phyloP scores from a whole-genome alignment of 2,797 vertebrate species.

The Buphagus erythrorhynchus region DNA sequence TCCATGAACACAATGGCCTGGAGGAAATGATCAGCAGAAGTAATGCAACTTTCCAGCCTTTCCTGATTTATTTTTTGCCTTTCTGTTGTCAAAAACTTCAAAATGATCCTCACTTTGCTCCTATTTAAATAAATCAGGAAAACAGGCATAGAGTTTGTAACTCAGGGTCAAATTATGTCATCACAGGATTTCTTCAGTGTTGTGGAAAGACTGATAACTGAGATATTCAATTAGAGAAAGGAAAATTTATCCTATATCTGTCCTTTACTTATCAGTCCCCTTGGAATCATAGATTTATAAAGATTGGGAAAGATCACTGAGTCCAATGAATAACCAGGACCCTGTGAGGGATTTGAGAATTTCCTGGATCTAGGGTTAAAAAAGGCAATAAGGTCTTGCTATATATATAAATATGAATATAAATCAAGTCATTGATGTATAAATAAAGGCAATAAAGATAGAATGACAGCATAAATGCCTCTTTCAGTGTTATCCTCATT shows the following conservation, averaged over 20 bases:
- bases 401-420: neutral
- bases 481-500: neutral
- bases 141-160: neutral
- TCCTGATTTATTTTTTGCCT: neutral
- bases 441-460: neutral
- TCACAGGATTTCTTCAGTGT: slow-evolving; percentile 57
- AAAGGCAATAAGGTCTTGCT: neutral
- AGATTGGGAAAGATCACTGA: neutral
- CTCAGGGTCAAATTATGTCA: slow-evolving; percentile 2
- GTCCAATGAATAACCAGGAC: neutral
- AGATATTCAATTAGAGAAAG: slow-evolving; percentile 24
- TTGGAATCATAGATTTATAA: neutral
- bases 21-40: neutral
- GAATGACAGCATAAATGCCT: neutral
- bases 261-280: neutral
- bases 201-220: neutral
- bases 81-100: neutral
- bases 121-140: neutral
- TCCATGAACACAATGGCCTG: neutral
- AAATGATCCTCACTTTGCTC: neutral
- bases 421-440: fast-evolving
- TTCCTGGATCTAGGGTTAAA: neutral
- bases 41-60: neutral
- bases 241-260: slow-evolving; percentile 36
- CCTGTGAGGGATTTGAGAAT: neutral